Evolutionary conservation across 92 coral and sea anemone species (phyloP), one percentile per base, ranked within the genome.

Genomic region (Palythoa caribaeorum): DNA sequence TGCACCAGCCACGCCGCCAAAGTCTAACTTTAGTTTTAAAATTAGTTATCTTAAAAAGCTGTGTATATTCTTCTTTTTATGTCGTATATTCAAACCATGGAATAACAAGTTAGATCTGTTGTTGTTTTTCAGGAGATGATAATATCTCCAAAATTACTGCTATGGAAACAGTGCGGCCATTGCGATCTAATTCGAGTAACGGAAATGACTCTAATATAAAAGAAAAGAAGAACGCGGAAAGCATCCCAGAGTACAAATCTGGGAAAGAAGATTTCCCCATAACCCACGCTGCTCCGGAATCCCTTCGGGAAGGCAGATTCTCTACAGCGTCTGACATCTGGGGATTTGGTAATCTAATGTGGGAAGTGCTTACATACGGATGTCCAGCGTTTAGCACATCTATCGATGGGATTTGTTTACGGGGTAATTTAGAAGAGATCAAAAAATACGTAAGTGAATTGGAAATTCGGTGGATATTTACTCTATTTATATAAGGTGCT

Each of bases 261-360:
- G 1, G 4, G 53, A 10, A 62, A 2, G 53, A 36, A 17, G 84
- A 28, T 28, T 28, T 28, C 28, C 28, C 28, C 28, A 28, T 28
- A 28, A 28, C 28, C 28, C 28, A 28, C 15, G 84, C 84, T 0
- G 52, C 84, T 47, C 55, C 72, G 8, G 84, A 79, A 37, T 79
- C 72, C 16, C 38, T 79, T 11, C 16, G 19, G n/a, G 84, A 79
- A 17, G 84, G 84, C 0, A 38, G 71, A 6, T 68, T 28, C 28
- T 28, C 28, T 0, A 28, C 28, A 28, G 28, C 28, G 28, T 28
- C 28, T 0, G 28, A 28, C 28, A 28, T 28, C 28, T 28, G 28
- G 28, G 28, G 28, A 28, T 28, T 28, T 0, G 0, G 28, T 28
- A 28, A 28, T 28, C 28, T 28, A 28, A 28, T 28, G 28, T 0